A percentile compares a stretch with the other conserved stretches of the same genome.
These are phyloP conservation scores for Spodoptera frugiperda DNA, from an alignment of 1,140 invertebrate species.

Conservation along the genomic window DNA sequence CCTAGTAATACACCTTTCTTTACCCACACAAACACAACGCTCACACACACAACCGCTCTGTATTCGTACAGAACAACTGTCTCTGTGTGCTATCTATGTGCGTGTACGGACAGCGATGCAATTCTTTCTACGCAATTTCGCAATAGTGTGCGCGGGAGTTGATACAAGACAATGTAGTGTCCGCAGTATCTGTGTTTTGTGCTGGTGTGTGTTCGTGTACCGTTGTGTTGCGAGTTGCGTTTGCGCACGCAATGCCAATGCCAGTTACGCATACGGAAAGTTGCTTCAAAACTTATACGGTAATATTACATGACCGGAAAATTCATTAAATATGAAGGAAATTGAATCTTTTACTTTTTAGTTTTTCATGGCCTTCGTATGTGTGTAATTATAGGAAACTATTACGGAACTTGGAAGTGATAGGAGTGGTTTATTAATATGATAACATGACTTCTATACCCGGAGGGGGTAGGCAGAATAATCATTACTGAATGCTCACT, in stretches of 20 bases:
- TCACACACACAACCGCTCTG: slow-evolving; percentile 46
- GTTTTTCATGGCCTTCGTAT: slow-evolving; percentile 50
- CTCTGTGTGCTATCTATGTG: slow-evolving; percentile 18
- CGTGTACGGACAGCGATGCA: slow-evolving; percentile 39
- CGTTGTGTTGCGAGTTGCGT: slow-evolving; percentile 70
- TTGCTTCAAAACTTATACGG: slow-evolving; percentile 70
- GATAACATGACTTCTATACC: too few relatives aligned
- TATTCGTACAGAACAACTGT: slow-evolving; percentile 39
- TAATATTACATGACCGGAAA: slow-evolving; percentile 81
- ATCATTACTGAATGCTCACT: too few relatives aligned
- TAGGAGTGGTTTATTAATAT: slow-evolving; percentile 13
- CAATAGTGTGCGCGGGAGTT: slow-evolving; percentile 49
- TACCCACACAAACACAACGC: slow-evolving; percentile 72
- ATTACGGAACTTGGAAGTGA: slow-evolving; percentile 8
- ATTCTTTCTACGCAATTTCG: slow-evolving; percentile 54
- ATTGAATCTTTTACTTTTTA: slow-evolving; percentile 55
- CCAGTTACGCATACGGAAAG: slow-evolving; percentile 78
- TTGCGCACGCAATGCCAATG: slow-evolving; percentile 84
- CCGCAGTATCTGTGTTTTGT: too few relatives aligned
- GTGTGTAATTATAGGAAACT: slow-evolving; percentile 24
- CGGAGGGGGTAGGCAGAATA: too few relatives aligned
- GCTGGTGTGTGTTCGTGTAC: slow-evolving; percentile 56
- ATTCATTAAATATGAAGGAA: slow-evolving; percentile 67
- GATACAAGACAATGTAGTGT: slow-evolving; percentile 23
- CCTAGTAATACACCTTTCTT: slow-evolving; percentile 83